Evolutionary conservation across 2,797 vertebrate genomes (phyloP), one percentile per base, ranked within the genome.

Genomic region (Leucoraja ocellata): DNA sequence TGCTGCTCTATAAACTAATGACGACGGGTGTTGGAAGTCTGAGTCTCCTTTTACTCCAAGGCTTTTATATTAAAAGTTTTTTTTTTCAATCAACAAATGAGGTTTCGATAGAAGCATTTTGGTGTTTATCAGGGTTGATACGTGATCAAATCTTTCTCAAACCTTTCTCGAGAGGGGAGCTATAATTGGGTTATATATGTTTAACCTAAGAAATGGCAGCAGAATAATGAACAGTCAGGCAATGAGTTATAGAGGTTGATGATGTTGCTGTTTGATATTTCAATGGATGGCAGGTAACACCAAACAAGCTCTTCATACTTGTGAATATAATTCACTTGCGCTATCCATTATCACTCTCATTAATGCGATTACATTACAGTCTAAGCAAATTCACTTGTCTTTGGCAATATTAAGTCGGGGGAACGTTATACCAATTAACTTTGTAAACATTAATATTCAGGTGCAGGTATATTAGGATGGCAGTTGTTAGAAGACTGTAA

Each of bases 381-480:
- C 90, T 74, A 28, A 28, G 36, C 54, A 73, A 76, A 71, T 54
- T 76, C 14, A 58, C 90, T 92, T 92, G 90, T 92, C 36, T 92
- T 92, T 92, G 71, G 90, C 39, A 92, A 92, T 71, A 92, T 74
- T 71, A 76, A 54, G 71, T 92, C 90, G 54, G 36, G 71, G 76
- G 90, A 92, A 54, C 71, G 25, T 92, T 92, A 92, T 58, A 54
- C 90, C 71, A 74, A 92, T 92, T 92, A 76, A 76, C 71, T 73
- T 63, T 39, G 65, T 74, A 16, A 74, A 92, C 21, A 92, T 92
- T 71, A 74, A 92, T 92, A 92, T 74, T 73, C 68, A 54, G 23
- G 28, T 92, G 73, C 14, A 54, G 54, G 21, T 92, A 21, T 8
- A 73, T 8, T 14, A 23, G 39, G 90, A 46, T 28, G 32, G 54